These are phyloP conservation scores for Drosophila kohkoa DNA, from an alignment of 1,140 invertebrate genomes.

Conservation along the genomic window DNA sequence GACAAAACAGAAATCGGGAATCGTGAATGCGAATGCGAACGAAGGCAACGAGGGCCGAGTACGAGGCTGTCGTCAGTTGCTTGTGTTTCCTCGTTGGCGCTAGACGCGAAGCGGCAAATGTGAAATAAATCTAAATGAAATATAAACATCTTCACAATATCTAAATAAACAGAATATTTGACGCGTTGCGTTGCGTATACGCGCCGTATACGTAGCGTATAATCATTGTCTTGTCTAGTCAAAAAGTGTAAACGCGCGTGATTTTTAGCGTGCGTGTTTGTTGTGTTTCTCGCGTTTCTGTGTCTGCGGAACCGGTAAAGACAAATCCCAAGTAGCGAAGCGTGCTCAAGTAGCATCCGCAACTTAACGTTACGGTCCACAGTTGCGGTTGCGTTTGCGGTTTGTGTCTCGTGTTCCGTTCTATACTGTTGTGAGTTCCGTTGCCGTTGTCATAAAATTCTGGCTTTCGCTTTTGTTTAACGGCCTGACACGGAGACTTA, in stretches of 20 bases:
- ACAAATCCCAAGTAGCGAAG: constrained; percentile 61
- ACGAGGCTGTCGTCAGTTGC: constrained; percentile 64
- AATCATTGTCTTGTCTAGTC: constrained; percentile 6
- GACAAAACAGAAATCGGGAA: constrained; percentile 25
- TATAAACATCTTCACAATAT: constrained; percentile 28
- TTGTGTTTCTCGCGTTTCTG: constrained; percentile 27
- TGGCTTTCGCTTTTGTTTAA: constrained; percentile 58
- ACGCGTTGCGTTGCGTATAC: constrained; percentile 32
- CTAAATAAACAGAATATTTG: constrained; percentile 37
- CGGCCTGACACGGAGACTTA: constrained; percentile 26
- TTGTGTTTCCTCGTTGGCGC: constrained; percentile 73
- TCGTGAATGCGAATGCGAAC: constrained; percentile 11
- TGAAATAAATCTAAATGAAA: constrained; percentile 29
- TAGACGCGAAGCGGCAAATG: constrained; percentile 66
- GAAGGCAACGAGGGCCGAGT: constrained; percentile 31
- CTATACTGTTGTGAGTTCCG: too few species aligned
- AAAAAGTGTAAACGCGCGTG: constrained; percentile 29
- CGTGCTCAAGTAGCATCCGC: constrained; percentile 67
- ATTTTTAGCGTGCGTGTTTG: constrained; percentile 14
- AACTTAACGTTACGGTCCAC: constrained; percentile 45
- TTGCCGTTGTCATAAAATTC: constrained; percentile 47
- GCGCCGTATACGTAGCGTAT: constrained; percentile 5
- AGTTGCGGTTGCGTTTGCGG: constrained; percentile 40
- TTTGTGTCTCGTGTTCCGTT: constrained; percentile 25
- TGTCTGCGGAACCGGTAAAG: constrained; percentile 32